Evolutionary conservation across 2,113 vertebrate genomes (phyloP).

Genomic region (Spermophilus dauricus): DNA sequence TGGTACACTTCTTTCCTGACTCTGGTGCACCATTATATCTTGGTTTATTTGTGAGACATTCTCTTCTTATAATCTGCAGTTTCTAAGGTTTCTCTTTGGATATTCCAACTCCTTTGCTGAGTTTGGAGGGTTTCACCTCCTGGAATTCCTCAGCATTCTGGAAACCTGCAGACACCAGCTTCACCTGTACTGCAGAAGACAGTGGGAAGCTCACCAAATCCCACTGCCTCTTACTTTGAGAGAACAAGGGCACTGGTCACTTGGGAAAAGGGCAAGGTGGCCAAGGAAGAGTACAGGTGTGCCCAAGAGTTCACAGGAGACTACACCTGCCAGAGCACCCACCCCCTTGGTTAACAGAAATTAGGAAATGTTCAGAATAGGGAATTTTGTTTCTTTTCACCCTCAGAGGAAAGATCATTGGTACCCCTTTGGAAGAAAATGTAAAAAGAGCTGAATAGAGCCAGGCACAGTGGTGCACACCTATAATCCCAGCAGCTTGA

Average conservation of each 20-base stretch:
- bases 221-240: neutral
- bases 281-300: neutral
- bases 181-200: conserved; percentile 85
- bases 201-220: conserved; percentile 62
- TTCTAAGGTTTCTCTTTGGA: conserved; percentile 93
- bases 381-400: neutral
- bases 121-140: conserved; percentile 87
- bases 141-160: conserved; percentile 90
- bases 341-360: neutral
- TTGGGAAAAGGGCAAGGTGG: neutral
- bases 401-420: neutral
- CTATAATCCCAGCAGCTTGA: too few species aligned
- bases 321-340: neutral
- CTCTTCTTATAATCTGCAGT: conserved; percentile 89
- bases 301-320: neutral
- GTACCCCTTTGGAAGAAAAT: neutral
- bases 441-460: neutral
- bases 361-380: neutral
- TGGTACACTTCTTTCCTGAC: conserved; percentile 87
- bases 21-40: conserved; percentile 58
- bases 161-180: conserved; percentile 91
- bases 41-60: conserved; percentile 72
- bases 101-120: conserved; percentile 94
- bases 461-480: neutral
- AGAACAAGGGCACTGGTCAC: neutral